A percentile compares a stretch with the other conserved stretches of the same genome.
Conservation (phyloP, 2,113 vertebrate species). For the Eubucco bourcierii region DNA sequence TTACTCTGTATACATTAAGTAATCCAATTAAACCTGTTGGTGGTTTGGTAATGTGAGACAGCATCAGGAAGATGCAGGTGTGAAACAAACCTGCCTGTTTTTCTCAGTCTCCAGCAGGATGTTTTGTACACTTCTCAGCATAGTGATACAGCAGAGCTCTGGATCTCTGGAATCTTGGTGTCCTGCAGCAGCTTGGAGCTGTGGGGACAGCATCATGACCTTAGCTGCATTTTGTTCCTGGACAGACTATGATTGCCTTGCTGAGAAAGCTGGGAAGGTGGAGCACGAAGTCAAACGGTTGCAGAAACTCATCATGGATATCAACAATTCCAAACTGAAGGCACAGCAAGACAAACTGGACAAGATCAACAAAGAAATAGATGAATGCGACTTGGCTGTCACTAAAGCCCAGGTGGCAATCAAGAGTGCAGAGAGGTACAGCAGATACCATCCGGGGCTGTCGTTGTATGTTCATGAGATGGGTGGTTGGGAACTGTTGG, state of each 20-base stretch:
- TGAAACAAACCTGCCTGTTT: too few relatives aligned
- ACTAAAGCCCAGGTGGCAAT: constrained; percentile 93
- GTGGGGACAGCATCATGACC: background rate
- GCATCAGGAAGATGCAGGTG: background rate
- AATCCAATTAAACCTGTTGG: background rate
- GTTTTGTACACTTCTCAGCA: accelerated
- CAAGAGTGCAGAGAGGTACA: constrained; percentile 89
- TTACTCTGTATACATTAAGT: background rate
- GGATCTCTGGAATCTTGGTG: background rate
- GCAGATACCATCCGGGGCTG: background rate
- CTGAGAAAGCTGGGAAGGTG: constrained; percentile 83
- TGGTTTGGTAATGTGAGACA: background rate
- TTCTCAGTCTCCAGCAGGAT: too few relatives aligned
- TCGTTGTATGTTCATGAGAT: accelerated
- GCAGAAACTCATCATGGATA: constrained; percentile 89
- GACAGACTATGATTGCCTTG: constrained; percentile 82
- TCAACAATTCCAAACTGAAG: constrained; percentile 89
- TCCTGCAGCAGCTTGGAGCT: background rate
- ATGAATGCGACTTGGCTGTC: constrained; percentile 84
- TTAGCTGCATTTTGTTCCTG: background rate
- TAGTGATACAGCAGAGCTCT: background rate
- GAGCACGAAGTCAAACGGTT: constrained; percentile 90
- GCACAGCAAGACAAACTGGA: constrained; percentile 91
- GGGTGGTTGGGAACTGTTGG: accelerated
- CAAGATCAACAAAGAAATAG: constrained; percentile 86